Conservation (phyloP, 2,888 invertebrate species). For the Campopleginae sp. region DNA sequence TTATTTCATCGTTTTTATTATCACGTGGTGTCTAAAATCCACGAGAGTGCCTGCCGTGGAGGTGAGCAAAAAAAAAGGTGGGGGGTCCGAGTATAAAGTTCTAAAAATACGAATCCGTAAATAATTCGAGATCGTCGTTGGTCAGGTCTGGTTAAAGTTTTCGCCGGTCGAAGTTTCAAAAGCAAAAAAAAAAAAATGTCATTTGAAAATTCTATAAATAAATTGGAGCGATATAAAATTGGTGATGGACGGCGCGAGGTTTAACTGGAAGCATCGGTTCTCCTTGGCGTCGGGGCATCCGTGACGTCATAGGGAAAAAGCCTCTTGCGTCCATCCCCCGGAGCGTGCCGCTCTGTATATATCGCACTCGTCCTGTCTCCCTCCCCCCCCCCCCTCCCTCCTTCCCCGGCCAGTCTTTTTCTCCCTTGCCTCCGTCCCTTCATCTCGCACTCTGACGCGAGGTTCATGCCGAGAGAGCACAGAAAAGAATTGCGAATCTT, state of each 20-base stretch:
- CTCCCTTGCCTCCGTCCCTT: slow-evolving; percentile 29
- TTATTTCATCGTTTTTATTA: not conserved
- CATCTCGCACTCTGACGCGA: slow-evolving; percentile 38
- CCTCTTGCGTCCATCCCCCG: slow-evolving; percentile 31
- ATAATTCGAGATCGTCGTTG: not conserved
- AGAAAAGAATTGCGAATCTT: slow-evolving; percentile 79
- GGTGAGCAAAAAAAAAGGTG: too few species aligned
- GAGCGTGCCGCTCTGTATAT: slow-evolving; percentile 8
- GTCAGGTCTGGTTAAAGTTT: not conserved
- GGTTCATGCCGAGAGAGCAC: slow-evolving; percentile 62
- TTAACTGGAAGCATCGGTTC: slow-evolving; percentile 49
- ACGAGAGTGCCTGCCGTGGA: too few species aligned
- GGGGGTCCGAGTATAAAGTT: not conserved
- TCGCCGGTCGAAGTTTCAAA: not conserved
- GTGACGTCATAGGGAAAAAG: slow-evolving; percentile 64
- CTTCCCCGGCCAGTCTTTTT: slow-evolving; percentile 22
- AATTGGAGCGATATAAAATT: slow-evolving; percentile 8
- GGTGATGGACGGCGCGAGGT: slow-evolving; percentile 22
- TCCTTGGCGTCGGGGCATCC: slow-evolving; percentile 54
- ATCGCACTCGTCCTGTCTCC: slow-evolving; percentile 3
- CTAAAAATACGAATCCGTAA: not conserved
- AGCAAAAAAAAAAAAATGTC: slow-evolving; percentile 1
- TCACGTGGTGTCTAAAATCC: not conserved
- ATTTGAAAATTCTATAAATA: slow-evolving; percentile 25
- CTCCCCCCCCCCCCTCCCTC: slow-evolving; percentile 49